Evolutionary conservation across 2,113 vertebrate genomes (phyloP), one percentile per base, ranked within the genome.

Genomic region (Equus quagga): DNA sequence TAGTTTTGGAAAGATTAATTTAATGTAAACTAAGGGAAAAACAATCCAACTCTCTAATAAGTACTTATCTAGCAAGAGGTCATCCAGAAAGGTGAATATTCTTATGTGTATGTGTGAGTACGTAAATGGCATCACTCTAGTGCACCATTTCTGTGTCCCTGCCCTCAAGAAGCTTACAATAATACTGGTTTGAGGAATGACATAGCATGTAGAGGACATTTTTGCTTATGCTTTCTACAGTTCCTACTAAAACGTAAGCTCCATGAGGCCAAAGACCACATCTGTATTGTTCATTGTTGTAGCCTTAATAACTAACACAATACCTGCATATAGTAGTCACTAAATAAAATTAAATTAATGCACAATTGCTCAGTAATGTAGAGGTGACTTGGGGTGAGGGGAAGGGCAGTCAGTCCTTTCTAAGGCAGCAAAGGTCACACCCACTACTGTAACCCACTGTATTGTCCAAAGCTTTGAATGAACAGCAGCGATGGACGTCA

Each of bases 231-330:
- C 31, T 69, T 73, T 89, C 58, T 62, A n/a, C 19, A 54, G 31
- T 94, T 94, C 60, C 83, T 85, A 18, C 67, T 76, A 84, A 92
- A 86, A 85, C 41, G 14, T 80, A 84, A 75, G 24, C 11, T 49
- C 56, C 83, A 64, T 28, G 44, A 84, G 6, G 24, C 14, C 49
- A 79, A 60, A 56, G 28, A 56, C 9, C 4, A 0, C 65, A 13
- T 93, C 44, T 7, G 14, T 41, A 26, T n/a, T 87, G 13, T 70
- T 88, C 78, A 5, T 78, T 89, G 75, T 72, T 83, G 6, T 46
- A 54, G 10, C 78, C 24, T 80, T 87, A 58, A 49, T 41, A 75
- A 80, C 12, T 4, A 75, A 67, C 70, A 88, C 36, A 72, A 65
- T 58, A 33, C 41, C 31, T 70, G 36, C 33, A 83, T 36, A 36